These are phyloP conservation scores for Stegodyphus dumicola DNA, from an alignment of 1,140 invertebrate species.

Conservation along the genomic window DNA sequence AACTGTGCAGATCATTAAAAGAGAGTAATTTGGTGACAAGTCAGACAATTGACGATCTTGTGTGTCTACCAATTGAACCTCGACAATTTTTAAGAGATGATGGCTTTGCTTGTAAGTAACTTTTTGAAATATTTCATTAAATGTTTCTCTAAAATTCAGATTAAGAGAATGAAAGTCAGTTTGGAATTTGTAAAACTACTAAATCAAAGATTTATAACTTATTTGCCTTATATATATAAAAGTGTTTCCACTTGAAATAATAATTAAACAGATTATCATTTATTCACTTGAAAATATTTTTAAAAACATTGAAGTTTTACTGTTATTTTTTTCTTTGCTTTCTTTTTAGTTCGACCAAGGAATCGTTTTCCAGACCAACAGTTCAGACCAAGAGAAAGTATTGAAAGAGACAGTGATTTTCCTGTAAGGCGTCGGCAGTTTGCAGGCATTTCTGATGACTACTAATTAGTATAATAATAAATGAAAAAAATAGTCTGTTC, in stretches of 20 bases:
- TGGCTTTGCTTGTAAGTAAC: conserved; percentile 24
- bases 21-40: conserved; percentile 57
- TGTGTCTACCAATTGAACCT: conserved; percentile 37
- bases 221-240: background rate
- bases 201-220: background rate
- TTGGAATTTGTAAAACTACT: background rate
- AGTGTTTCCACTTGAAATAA: background rate
- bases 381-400: conserved; percentile 16
- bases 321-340: background rate
- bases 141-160: background rate
- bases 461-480: background rate
- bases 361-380: conserved; percentile 15
- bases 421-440: conserved; percentile 35
- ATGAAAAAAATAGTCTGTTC: background rate
- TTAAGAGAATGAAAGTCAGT: background rate
- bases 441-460: conserved; percentile 46
- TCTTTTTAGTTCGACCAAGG: conserved; percentile 8
- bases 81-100: conserved; percentile 36
- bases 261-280: background rate
- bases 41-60: conserved; percentile 56
- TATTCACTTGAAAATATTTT: background rate
- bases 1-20: conserved; percentile 53
- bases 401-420: background rate
- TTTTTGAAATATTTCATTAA: background rate
- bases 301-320: background rate